Evolutionary conservation across 2,888 invertebrate genomes (phyloP).

Genomic region (Homarus gammarus): DNA sequence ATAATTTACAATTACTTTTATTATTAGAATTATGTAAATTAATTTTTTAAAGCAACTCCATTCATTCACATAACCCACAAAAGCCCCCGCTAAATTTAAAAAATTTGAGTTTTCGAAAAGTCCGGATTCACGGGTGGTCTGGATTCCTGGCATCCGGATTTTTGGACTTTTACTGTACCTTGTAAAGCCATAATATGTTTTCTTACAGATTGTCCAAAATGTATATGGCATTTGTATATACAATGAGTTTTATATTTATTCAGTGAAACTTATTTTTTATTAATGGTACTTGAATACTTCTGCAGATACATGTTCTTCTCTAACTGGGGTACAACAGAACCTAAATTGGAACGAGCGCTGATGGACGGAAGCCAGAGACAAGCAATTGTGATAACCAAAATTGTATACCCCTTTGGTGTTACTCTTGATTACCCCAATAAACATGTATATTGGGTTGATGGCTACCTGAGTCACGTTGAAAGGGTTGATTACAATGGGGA

Average conservation of each 20-base stretch:
- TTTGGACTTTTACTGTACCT: too few species aligned
- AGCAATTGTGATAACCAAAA: slow-evolving; percentile 84
- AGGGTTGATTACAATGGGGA: slow-evolving; percentile 88
- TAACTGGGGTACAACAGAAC: slow-evolving; percentile 85
- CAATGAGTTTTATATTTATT: neutral
- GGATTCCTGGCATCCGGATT: too few species aligned
- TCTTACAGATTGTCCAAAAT: too few species aligned
- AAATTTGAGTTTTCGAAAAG: too few species aligned
- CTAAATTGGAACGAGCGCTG: slow-evolving; percentile 84
- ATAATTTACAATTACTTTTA: too few species aligned
- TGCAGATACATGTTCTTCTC: slow-evolving; percentile 87
- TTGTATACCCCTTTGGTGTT: slow-evolving; percentile 88
- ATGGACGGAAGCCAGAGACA: slow-evolving; percentile 85
- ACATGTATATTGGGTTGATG: slow-evolving; percentile 89
- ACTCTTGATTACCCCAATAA: slow-evolving; percentile 86
- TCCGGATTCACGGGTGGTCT: too few species aligned
- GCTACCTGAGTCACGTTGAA: slow-evolving; percentile 89
- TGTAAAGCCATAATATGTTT: too few species aligned
- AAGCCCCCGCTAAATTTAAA: too few species aligned
- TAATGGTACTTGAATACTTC: neutral
- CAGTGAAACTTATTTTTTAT: neutral
- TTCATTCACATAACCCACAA: too few species aligned
- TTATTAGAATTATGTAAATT: too few species aligned
- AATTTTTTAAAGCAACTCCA: too few species aligned
- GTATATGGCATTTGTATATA: neutral